phyloP scores from a whole-genome alignment of 2,113 vertebrate species.

The Pyxicephalus adspersus region DNA sequence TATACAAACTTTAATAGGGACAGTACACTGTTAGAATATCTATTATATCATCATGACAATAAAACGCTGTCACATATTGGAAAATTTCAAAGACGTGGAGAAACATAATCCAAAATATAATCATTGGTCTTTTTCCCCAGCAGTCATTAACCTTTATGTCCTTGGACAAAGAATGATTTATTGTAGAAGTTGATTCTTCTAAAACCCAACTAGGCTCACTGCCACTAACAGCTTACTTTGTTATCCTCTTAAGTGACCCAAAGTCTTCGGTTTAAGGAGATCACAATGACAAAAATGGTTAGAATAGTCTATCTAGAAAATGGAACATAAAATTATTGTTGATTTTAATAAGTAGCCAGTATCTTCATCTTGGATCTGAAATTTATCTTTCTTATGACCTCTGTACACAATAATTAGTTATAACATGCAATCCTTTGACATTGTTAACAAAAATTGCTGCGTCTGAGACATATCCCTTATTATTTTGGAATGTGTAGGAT shows the following conservation, averaged over 20 bases:
- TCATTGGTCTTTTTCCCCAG: neutral
- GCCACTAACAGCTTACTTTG: neutral
- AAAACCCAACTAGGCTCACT: neutral
- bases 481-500: too few species aligned
- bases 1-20: conserved; percentile 10
- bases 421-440: too few species aligned
- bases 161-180: conserved; percentile 18
- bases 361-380: too few species aligned
- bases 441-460: too few species aligned
- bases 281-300: neutral
- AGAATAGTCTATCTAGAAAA: too few species aligned
- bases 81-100: neutral
- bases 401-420: too few species aligned
- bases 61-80: too few species aligned
- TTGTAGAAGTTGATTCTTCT: neutral
- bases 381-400: too few species aligned
- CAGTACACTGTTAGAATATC: neutral
- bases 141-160: neutral
- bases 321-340: too few species aligned
- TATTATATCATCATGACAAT: neutral
- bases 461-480: too few species aligned
- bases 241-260: neutral
- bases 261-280: neutral
- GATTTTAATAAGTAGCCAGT: too few species aligned
- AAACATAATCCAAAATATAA: neutral